phyloP scores from a whole-genome alignment of 2,113 vertebrate species.

The Amblyornis subalaris region DNA sequence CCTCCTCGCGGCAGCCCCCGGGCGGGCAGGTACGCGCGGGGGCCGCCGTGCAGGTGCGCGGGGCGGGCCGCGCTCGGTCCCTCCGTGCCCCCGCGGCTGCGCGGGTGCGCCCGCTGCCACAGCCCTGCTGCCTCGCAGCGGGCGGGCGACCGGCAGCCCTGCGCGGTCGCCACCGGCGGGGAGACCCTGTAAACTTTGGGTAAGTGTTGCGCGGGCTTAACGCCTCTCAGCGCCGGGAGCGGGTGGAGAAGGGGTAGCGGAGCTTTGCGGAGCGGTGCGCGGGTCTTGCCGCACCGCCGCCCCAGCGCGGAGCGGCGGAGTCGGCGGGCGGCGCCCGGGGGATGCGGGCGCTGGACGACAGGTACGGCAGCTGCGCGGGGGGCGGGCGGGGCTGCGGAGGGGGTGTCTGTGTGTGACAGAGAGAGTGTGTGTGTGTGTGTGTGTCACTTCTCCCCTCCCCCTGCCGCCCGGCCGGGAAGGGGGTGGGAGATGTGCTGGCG shows the following conservation, averaged over 20 bases:
- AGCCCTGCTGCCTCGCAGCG: background rate
- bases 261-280: background rate
- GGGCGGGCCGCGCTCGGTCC: background rate
- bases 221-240: background rate
- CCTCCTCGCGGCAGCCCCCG: background rate
- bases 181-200: background rate
- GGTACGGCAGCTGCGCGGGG: background rate
- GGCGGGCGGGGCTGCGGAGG: background rate
- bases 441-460: background rate
- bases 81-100: background rate
- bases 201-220: background rate
- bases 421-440: background rate
- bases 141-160: background rate
- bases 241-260: background rate
- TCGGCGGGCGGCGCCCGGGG: background rate
- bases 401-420: no score
- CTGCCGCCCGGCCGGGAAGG: background rate
- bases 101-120: background rate
- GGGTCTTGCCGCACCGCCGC: background rate
- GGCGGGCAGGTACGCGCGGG: background rate
- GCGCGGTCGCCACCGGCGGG: background rate
- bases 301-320: background rate
- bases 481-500: background rate
- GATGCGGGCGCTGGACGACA: background rate
- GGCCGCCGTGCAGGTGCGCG: background rate